Evolutionary conservation across 2,797 vertebrate species (phyloP).

Genomic region (Euphonia xanthogaster): DNA sequence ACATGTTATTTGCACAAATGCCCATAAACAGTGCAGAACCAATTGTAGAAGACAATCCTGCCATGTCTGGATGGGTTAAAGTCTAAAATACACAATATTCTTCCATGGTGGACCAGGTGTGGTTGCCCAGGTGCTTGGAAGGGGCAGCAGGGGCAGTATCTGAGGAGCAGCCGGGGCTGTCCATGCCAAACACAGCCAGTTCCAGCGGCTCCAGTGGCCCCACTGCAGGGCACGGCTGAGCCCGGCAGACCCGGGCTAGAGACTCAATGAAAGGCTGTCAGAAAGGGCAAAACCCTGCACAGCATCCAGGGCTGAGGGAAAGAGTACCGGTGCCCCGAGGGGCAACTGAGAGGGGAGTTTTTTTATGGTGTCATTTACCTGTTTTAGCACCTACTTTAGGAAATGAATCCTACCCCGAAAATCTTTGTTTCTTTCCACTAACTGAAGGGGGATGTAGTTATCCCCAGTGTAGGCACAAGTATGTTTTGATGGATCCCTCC

Average conservation of each 20-base stretch:
- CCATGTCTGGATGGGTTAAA: not conserved
- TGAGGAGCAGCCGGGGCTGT: not conserved
- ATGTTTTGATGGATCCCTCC: not conserved
- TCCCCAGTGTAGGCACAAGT: not conserved
- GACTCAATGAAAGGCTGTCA: rapidly evolving
- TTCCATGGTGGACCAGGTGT: rapidly evolving
- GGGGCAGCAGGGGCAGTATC: too few relatives aligned
- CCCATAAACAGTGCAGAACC: not conserved
- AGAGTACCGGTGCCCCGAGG: rapidly evolving
- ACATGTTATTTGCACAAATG: not conserved
- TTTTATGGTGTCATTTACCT: not conserved
- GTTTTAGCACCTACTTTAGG: not conserved
- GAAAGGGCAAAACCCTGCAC: rapidly evolving
- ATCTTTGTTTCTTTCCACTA: not conserved
- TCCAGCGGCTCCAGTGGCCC: rapidly evolving
- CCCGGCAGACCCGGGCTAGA: rapidly evolving
- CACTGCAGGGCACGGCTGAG: not conserved
- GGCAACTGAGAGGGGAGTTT: not conserved
- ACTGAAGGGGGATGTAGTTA: not conserved
- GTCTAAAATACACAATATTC: not conserved
- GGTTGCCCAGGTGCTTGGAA: rapidly evolving
- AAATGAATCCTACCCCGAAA: not conserved
- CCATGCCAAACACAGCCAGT: rapidly evolving
- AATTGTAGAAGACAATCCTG: not conserved
- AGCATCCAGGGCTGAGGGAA: rapidly evolving